Evolutionary conservation across 1,140 invertebrate species (phyloP), one percentile per base, ranked within the genome.

Genomic region (Caenorhabditis briggsae): DNA sequence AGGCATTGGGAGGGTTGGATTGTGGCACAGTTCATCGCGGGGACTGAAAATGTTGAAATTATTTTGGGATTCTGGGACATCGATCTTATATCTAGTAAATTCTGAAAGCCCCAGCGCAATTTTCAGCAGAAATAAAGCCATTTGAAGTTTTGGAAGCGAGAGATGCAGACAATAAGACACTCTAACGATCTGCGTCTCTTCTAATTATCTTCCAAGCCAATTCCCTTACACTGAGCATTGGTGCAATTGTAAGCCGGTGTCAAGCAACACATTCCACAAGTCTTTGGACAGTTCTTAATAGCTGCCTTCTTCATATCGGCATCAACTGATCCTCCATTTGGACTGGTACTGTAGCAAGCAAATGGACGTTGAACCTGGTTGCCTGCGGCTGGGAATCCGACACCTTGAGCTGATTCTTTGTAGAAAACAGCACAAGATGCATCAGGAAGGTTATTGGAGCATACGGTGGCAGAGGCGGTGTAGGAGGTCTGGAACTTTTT

Each of bases 271-370:
- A 53, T 23, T 41, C 82, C 82, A 56, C 82, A 82, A 56, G 25
- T 41, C 16, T 82, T 53, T 3, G 82, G 2, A 33, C 82, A 82
- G 11, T 33, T 61, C 8, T 8, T 6, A 16, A 61, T 61, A 11
- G 82, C 82, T 7, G 53, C 58, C 43, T 83, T 16, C 25, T 85
- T 85, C 82, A 46, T 56, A n/a, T 64, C 82, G 12, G 59, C 23
- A 33, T 23, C 25, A 61, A 61, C 59, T 25, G 59, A 33, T 61
- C 59, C 59, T 25, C 59, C 59, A 11, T 61, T 61, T 25, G 20
- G 23, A 61, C 23, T 58, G 11, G 23, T 18, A 78, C 48, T 82
- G 50, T 53, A 82, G 25, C 82, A 82, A 5, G 8, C 7, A 14
- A 18, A 55, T 18, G 82, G 82, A 25, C 82, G 20, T 41, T 20